phyloP scores from a whole-genome alignment of 2,113 vertebrate genomes.

The Lophochroa leadbeateri region DNA sequence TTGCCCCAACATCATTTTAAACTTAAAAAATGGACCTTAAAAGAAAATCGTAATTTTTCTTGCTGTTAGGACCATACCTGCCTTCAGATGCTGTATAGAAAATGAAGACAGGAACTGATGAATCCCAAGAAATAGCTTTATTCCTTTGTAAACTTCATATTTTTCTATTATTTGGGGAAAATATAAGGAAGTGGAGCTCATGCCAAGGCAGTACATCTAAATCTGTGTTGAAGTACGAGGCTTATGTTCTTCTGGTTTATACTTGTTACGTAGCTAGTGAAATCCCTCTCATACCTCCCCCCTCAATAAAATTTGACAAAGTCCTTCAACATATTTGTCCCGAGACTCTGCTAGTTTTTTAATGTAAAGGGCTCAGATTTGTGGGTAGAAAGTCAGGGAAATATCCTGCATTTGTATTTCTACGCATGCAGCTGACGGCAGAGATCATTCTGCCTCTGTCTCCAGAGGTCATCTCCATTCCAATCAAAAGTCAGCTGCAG shows the following conservation, averaged over 20 bases:
- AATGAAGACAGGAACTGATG: not conserved
- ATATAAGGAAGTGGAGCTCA: not conserved
- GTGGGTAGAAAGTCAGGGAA: not conserved
- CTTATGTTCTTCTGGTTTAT: not conserved
- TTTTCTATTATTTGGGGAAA: not conserved
- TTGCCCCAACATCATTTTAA: not conserved
- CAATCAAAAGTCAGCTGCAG: not conserved
- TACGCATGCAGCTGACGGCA: not conserved
- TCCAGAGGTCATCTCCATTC: not conserved
- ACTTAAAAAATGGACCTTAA: not conserved
- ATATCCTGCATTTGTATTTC: not conserved
- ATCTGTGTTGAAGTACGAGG: not conserved
- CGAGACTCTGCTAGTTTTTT: not conserved
- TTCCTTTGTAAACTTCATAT: not conserved
- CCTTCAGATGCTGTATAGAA: not conserved
- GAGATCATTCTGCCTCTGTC: not conserved
- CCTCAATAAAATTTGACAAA: not conserved
- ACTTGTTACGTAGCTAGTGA: not conserved
- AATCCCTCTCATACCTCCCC: not conserved
- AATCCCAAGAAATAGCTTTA: not conserved
- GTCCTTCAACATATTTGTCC: not conserved
- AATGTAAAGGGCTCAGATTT: not conserved
- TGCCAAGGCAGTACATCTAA: not conserved
- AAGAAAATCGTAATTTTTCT: not conserved
- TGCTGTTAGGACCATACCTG: not conserved